phyloP scores from a whole-genome alignment of 2,797 vertebrate species.

The Chiloscyllium punctatum region DNA sequence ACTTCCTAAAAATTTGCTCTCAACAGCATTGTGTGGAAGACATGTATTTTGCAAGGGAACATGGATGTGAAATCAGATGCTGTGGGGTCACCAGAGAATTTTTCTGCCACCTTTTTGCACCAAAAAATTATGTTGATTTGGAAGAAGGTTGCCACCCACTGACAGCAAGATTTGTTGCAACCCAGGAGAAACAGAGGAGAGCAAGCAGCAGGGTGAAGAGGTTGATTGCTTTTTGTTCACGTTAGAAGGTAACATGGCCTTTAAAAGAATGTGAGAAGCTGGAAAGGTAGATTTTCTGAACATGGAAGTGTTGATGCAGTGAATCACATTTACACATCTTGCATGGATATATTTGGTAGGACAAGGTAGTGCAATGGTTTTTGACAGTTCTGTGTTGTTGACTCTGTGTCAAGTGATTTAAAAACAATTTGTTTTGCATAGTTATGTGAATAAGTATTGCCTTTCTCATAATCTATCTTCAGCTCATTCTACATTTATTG shows the following conservation, averaged over 20 bases:
- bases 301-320: not conserved
- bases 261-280: not conserved
- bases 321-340: no score
- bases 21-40: not conserved
- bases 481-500: not conserved
- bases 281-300: not conserved
- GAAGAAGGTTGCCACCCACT: not conserved
- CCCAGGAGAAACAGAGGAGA: not conserved
- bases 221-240: no score
- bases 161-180: not conserved
- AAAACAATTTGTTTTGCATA: not conserved
- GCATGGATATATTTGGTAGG: not conserved
- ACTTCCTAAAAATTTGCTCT: not conserved
- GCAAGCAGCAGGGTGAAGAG: no score
- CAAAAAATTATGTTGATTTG: not conserved
- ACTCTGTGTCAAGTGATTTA: not conserved
- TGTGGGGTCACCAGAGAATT: not conserved
- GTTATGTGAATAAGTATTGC: not conserved
- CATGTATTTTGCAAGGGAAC: not conserved
- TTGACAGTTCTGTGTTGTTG: not conserved
- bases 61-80: not conserved
- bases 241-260: not conserved
- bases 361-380: not conserved
- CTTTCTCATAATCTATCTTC: not conserved
- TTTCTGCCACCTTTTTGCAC: not conserved